Evolutionary conservation across 35 echinoderm and acorn worm genomes (phyloP).

Genomic region (Chiridota heheva): DNA sequence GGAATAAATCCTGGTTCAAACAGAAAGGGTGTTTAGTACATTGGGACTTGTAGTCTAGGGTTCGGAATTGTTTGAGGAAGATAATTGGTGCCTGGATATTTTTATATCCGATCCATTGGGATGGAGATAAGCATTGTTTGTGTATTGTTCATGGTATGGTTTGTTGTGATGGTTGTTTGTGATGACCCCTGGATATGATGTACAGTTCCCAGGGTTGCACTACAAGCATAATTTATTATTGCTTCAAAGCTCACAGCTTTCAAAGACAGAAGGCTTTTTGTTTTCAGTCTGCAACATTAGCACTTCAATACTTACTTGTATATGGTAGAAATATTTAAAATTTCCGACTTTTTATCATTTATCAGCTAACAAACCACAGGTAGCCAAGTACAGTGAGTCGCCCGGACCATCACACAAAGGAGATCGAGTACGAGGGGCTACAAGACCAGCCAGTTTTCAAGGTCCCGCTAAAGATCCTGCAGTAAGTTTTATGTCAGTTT

Average conservation of each 20-base stretch:
- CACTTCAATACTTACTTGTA: background rate
- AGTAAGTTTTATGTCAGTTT: slow-evolving; percentile 48
- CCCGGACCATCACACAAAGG: slow-evolving; percentile 5
- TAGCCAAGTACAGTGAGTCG: slow-evolving; percentile 46
- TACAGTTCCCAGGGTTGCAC: too few relatives aligned
- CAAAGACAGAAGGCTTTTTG: background rate
- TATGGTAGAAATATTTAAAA: background rate
- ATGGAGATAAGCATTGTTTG: too few relatives aligned
- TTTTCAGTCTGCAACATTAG: background rate
- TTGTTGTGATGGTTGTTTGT: too few relatives aligned
- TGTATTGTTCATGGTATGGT: too few relatives aligned
- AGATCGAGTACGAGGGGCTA: slow-evolving; percentile 14
- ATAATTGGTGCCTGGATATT: too few relatives aligned
- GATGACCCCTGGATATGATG: too few relatives aligned
- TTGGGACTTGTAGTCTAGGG: too few relatives aligned
- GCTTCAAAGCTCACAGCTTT: background rate
- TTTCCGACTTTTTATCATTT: background rate
- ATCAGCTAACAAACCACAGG: slow-evolving; percentile 56
- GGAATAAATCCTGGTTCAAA: too few relatives aligned
- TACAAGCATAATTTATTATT: too few relatives aligned
- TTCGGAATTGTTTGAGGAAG: too few relatives aligned
- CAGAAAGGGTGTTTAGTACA: too few relatives aligned
- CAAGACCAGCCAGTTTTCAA: slow-evolving; percentile 70
- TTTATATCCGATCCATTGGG: too few relatives aligned
- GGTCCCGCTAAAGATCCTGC: slow-evolving; percentile 75